phyloP scores from a whole-genome alignment of 2,797 vertebrate genomes.

The Cottoperca gobio region DNA sequence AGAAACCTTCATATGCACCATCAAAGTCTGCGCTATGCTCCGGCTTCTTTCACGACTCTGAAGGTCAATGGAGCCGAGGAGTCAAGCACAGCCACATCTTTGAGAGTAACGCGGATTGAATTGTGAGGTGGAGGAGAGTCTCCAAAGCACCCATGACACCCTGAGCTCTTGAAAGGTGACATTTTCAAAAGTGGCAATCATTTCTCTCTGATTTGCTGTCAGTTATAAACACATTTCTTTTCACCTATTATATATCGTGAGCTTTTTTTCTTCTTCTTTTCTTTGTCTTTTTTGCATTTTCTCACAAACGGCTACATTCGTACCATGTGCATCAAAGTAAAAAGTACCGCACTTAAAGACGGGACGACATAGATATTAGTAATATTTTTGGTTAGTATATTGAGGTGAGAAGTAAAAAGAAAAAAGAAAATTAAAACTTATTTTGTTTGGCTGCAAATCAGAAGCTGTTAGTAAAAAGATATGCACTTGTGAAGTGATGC shows the following conservation, averaged over 20 bases:
- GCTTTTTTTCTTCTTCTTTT: constrained; percentile 8
- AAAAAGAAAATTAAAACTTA: neutral
- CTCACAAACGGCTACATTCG: neutral
- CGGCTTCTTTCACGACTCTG: constrained; percentile 26
- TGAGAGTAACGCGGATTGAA: constrained; percentile 28
- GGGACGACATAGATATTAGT: too few relatives aligned
- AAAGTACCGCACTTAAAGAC: neutral
- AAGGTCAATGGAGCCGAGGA: constrained; percentile 31
- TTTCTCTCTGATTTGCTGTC: constrained; percentile 12
- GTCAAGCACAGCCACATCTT: neutral
- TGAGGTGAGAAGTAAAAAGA: neutral
- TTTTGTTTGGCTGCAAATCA: neutral
- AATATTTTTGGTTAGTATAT: neutral
- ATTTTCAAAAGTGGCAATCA: constrained; percentile 39
- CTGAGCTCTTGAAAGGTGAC: constrained; percentile 30
- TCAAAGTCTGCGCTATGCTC: neutral
- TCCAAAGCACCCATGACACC: constrained; percentile 20
- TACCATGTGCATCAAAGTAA: neutral
- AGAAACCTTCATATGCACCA: neutral
- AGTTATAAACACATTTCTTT: constrained; percentile 8
- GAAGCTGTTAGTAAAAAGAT: too few relatives aligned
- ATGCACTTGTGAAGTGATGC: neutral
- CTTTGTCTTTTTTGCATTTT: neutral
- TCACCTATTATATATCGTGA: neutral
- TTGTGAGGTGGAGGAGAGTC: neutral